phyloP scores from a whole-genome alignment of 2,797 vertebrate species.

The Antennarius maculatus region DNA sequence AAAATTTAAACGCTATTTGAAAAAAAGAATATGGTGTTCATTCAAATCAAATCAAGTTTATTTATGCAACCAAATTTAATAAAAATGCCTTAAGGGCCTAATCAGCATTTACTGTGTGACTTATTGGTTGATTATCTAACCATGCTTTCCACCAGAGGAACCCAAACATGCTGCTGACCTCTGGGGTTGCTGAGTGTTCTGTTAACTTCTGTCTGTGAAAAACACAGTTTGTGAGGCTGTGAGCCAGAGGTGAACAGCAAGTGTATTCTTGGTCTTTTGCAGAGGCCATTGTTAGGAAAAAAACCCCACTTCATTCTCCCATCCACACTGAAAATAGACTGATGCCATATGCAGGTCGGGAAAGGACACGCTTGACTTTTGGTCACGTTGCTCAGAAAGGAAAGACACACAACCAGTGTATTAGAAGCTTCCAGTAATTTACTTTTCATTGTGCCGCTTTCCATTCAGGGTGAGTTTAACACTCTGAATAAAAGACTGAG shows the following conservation, averaged over 20 bases:
- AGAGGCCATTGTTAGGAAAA: too few relatives aligned
- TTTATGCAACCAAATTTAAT: neutral
- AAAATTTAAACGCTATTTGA: too few relatives aligned
- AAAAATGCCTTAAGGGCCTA: neutral
- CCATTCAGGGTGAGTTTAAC: constrained; percentile 64
- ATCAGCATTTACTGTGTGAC: neutral
- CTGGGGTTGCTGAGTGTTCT: constrained; percentile 2
- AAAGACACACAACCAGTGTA: neutral
- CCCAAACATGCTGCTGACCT: neutral
- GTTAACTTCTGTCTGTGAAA: constrained; percentile 5
- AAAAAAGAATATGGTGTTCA: neutral
- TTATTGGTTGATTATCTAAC: neutral
- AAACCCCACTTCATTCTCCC: neutral
- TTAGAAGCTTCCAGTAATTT: constrained; percentile 36
- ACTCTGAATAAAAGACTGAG: constrained; percentile 47
- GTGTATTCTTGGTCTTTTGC: constrained; percentile 10
- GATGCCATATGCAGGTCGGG: neutral
- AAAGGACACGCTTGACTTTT: constrained; percentile 33
- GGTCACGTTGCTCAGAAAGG: constrained; percentile 8
- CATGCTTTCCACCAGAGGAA: neutral
- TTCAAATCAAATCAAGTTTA: neutral
- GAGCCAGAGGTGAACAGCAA: neutral
- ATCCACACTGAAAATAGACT: neutral
- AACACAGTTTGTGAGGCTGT: constrained; percentile 16
- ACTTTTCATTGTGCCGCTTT: constrained; percentile 43